These are phyloP conservation scores for Eonycteris spelaea DNA, from an alignment of 2,113 vertebrate genomes.

Conservation along the genomic window DNA sequence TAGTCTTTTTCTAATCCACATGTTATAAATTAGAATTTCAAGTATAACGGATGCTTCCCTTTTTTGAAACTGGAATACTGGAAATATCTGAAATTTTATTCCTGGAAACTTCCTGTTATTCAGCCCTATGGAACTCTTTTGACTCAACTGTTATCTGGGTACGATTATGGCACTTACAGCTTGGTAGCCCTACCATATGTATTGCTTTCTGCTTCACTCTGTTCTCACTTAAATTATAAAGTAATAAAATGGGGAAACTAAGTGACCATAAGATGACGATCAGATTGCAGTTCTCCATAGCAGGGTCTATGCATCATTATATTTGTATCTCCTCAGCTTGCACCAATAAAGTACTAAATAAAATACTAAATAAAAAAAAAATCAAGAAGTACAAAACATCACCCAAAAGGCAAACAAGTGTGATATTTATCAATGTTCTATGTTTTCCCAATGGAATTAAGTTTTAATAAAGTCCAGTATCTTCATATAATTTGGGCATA, in stretches of 20 bases:
- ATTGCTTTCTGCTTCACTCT: background rate
- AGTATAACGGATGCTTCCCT: background rate
- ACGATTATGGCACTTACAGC: background rate
- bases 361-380: background rate
- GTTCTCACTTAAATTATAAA: background rate
- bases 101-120: background rate
- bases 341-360: background rate
- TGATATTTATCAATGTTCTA: background rate
- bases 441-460: background rate
- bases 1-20: background rate
- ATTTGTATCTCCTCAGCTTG: background rate
- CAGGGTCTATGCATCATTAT: background rate
- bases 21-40: conserved; percentile 1
- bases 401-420: background rate
- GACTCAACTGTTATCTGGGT: background rate
- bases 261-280: background rate
- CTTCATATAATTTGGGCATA: background rate
- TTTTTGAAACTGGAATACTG: background rate
- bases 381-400: background rate
- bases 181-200: accelerated
- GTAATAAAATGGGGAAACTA: background rate
- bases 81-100: background rate
- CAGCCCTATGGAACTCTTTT: background rate
- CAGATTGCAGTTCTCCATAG: background rate
- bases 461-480: background rate